A percentile compares a stretch with the other conserved stretches of the same genome.
These are phyloP conservation scores for Megamerina dolium DNA, from an alignment of 2,888 invertebrate genomes.

Conservation along the genomic window DNA sequence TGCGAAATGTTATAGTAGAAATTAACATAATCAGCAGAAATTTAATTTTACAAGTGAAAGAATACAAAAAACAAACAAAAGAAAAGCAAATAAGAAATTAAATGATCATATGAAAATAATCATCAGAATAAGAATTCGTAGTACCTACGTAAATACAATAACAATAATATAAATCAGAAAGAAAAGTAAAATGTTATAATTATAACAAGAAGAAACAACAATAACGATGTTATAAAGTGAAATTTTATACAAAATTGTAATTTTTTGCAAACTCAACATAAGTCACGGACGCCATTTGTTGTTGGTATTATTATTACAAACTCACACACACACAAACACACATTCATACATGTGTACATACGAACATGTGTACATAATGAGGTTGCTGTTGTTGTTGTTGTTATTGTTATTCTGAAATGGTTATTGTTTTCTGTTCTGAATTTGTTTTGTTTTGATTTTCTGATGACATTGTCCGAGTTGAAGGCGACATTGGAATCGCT, in stretches of 20 bases:
- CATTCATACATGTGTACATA: too few species aligned
- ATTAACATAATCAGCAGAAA: conserved; percentile 2
- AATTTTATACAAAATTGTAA: conserved; percentile 21
- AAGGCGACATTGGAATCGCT: conserved; percentile 43
- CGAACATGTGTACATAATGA: too few species aligned
- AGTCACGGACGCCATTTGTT: conserved; percentile 40
- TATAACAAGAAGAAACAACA: conserved; percentile 2
- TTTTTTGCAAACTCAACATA: conserved; percentile 44
- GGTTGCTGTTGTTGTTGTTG: too few species aligned
- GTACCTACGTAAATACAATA: conserved; percentile 2
- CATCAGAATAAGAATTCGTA: too few species aligned
- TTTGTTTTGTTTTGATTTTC: too few species aligned
- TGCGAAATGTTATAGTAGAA: too few species aligned
- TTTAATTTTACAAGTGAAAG: neutral
- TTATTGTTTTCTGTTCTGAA: too few species aligned
- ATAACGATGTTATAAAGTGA: conserved; percentile 20
- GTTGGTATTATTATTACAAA: conserved; percentile 31
- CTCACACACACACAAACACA: too few species aligned
- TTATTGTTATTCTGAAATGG: too few species aligned
- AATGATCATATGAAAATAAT: too few species aligned
- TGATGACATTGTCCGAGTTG: conserved; percentile 36
- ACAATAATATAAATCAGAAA: conserved; percentile 6
- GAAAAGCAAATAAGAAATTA: neutral
- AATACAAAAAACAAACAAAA: neutral
- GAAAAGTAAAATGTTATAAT: neutral